Percentiles rank a stretch among this genome's conserved stretches.
Evolutionary conservation across 2,888 invertebrate species (phyloP).

Genomic region (Diarsia mendica): DNA sequence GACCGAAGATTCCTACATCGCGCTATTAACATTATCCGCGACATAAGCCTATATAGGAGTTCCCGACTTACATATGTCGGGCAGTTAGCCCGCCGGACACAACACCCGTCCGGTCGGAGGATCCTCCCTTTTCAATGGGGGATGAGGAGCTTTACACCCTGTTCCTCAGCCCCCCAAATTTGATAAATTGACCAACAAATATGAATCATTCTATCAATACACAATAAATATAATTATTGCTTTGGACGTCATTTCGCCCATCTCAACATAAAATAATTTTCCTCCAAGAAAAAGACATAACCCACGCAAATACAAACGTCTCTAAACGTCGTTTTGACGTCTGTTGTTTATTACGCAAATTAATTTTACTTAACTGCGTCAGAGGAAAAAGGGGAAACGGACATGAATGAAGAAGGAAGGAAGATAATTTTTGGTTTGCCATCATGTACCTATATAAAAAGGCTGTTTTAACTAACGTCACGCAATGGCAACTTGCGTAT

Average conservation of each 20-base stretch:
- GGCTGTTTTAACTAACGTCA: conserved; percentile 30
- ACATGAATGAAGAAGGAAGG: not conserved
- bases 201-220: not conserved
- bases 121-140: too few relatives aligned
- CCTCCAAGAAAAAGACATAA: not conserved
- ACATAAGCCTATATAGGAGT: too few relatives aligned
- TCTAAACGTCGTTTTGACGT: too few relatives aligned
- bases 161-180: too few relatives aligned
- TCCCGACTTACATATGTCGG: too few relatives aligned
- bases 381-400: conserved; percentile 18
- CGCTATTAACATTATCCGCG: too few relatives aligned
- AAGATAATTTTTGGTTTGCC: not conserved
- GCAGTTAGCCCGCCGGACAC: too few relatives aligned
- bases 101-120: too few relatives aligned
- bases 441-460: not conserved
- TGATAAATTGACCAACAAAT: not conserved
- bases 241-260: not conserved
- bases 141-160: too few relatives aligned
- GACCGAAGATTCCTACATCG: too few relatives aligned
- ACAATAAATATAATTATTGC: not conserved
- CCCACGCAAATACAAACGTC: conserved; percentile 6
- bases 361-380: conserved; percentile 14
- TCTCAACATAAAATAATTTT: conserved; percentile 12
- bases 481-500: conserved; percentile 24
- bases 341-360: not conserved